Conservation (phyloP, 2,797 vertebrate species). For the Eospalax fontanierii region DNA sequence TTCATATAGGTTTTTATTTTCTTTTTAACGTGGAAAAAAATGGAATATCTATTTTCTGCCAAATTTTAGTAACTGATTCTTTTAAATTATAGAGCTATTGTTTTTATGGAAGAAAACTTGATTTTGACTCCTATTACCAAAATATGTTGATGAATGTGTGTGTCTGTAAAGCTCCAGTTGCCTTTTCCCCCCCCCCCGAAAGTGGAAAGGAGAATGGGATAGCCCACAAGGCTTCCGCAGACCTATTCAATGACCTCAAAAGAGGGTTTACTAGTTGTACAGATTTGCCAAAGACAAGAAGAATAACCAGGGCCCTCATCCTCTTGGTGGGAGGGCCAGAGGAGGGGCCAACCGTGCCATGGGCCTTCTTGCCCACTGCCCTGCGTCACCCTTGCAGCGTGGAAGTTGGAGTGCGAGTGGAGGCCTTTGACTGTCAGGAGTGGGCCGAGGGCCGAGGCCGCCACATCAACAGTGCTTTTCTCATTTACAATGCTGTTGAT, state of each 20-base stretch:
- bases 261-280: not conserved
- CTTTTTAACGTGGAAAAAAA: slow-evolving; percentile 45
- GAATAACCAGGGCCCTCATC: not conserved
- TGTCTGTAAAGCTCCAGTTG: not conserved
- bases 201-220: not conserved
- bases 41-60: not conserved
- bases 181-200: not conserved
- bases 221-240: not conserved
- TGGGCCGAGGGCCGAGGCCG: slow-evolving; percentile 87
- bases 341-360: not conserved
- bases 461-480: slow-evolving; percentile 92
- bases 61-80: slow-evolving; percentile 19
- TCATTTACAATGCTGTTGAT: slow-evolving; percentile 88
- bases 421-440: slow-evolving; percentile 91
- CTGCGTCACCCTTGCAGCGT: slow-evolving; percentile 83
- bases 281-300: not conserved
- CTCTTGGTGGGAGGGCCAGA: not conserved
- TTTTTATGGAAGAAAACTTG: slow-evolving; percentile 24
- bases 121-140: not conserved
- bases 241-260: accelerated
- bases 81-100: not conserved
- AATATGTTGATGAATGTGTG: not conserved
- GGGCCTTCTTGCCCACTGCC: not conserved
- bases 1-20: not conserved
- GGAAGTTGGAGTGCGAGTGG: slow-evolving; percentile 91